phyloP scores from a whole-genome alignment of 2,797 vertebrate genomes.

The Thamnophis elegans region DNA sequence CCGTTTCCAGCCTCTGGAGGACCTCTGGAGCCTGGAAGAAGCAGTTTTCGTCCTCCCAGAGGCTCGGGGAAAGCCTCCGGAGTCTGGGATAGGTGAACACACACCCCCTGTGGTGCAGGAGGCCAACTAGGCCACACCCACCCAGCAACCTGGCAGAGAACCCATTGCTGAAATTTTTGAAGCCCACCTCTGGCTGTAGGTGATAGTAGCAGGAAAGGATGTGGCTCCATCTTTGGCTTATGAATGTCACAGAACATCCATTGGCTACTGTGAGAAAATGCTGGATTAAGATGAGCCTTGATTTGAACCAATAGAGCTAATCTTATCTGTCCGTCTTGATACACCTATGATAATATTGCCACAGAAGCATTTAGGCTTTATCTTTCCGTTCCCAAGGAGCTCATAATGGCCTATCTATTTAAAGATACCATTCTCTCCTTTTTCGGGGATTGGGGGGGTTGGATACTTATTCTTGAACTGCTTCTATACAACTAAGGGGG shows the following conservation, averaged over 20 bases:
- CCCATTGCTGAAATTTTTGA: too few relatives aligned
- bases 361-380: constrained; percentile 50
- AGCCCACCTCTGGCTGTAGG: background rate
- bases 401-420: constrained; percentile 42
- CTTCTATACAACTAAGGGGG: too few relatives aligned
- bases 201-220: background rate
- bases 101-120: too few relatives aligned
- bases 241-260: background rate
- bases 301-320: background rate
- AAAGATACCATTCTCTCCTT: background rate
- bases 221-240: background rate
- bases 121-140: too few relatives aligned
- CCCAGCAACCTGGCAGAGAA: too few relatives aligned
- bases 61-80: too few relatives aligned
- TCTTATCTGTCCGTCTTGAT: constrained; percentile 20
- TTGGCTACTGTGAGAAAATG: background rate
- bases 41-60: too few relatives aligned
- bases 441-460: background rate
- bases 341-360: constrained; percentile 39
- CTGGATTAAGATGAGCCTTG: background rate
- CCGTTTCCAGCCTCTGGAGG: too few relatives aligned
- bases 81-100: too few relatives aligned
- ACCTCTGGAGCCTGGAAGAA: too few relatives aligned
- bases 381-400: constrained; percentile 40
- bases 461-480: background rate